Conservation (phyloP, 2,113 vertebrate species). For the Misgurnus mizolepis region DNA sequence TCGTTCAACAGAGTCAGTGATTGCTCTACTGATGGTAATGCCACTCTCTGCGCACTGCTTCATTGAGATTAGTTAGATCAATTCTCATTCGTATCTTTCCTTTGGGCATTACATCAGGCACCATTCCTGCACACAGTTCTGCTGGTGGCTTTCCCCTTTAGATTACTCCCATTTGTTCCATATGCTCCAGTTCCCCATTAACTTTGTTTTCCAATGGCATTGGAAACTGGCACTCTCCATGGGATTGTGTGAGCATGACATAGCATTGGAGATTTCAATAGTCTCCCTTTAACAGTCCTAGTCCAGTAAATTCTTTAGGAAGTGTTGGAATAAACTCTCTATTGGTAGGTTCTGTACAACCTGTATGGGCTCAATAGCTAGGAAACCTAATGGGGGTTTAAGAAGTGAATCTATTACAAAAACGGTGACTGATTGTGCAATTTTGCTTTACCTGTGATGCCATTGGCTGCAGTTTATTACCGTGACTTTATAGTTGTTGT, state of each 20-base stretch:
- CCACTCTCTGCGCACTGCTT: neutral
- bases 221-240: neutral
- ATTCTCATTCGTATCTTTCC: neutral
- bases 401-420: conserved; percentile 3
- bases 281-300: neutral
- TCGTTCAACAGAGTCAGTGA: neutral
- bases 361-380: neutral
- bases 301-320: no score
- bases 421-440: neutral
- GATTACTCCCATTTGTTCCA: neutral
- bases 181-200: conserved; percentile 1
- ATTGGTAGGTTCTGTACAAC: neutral
- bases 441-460: conserved; percentile 6
- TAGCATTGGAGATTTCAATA: neutral
- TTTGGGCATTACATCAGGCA: neutral
- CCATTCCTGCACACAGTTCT: neutral
- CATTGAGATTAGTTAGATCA: conserved; percentile 6
- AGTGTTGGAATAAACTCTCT: neutral
- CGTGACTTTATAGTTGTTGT: neutral
- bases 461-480: neutral
- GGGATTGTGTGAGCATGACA: neutral
- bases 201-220: neutral
- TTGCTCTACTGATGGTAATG: conserved; percentile 5
- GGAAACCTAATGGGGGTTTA: neutral
- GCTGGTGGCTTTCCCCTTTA: neutral